Evolutionary conservation across 2,113 vertebrate genomes (phyloP).

Genomic region (Cyphomyrus plagiostoma): DNA sequence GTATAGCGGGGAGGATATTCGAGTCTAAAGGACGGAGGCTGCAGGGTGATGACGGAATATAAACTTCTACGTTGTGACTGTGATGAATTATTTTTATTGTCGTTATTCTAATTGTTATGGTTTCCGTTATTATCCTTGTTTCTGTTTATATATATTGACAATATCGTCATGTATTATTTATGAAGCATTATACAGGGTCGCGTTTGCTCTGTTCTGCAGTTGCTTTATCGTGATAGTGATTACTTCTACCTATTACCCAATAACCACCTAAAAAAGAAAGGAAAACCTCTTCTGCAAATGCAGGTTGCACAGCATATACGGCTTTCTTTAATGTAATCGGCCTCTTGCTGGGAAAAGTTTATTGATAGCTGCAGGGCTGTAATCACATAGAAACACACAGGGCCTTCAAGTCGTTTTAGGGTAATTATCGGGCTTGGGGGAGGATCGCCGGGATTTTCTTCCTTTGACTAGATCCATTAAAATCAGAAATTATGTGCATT

Average conservation of each 20-base stretch:
- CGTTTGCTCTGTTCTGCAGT: neutral
- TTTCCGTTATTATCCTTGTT: neutral
- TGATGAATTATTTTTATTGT: neutral
- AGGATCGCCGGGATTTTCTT: conserved; percentile 61
- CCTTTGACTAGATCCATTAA: conserved; percentile 72
- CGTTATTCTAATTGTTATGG: neutral
- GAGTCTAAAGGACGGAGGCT: neutral
- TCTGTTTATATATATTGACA: neutral
- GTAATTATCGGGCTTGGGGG: conserved; percentile 70
- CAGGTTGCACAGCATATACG: conserved; percentile 38
- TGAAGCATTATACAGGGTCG: neutral
- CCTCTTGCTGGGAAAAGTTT: conserved; percentile 64
- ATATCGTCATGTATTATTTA: neutral
- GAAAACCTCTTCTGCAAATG: conserved; percentile 12
- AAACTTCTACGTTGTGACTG: neutral
- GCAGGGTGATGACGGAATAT: neutral
- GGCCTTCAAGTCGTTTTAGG: conserved; percentile 72
- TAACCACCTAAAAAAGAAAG: neutral
- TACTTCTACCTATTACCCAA: neutral
- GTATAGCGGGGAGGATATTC: neutral
- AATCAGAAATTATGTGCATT: conserved; percentile 64
- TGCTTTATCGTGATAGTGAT: neutral
- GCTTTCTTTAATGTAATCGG: conserved; percentile 54
- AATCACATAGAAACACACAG: conserved; percentile 81
- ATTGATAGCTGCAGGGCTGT: conserved; percentile 74